Evolutionary conservation across 2,797 vertebrate species (phyloP), one percentile per base, ranked within the genome.

Genomic region (Liparis tanakae): DNA sequence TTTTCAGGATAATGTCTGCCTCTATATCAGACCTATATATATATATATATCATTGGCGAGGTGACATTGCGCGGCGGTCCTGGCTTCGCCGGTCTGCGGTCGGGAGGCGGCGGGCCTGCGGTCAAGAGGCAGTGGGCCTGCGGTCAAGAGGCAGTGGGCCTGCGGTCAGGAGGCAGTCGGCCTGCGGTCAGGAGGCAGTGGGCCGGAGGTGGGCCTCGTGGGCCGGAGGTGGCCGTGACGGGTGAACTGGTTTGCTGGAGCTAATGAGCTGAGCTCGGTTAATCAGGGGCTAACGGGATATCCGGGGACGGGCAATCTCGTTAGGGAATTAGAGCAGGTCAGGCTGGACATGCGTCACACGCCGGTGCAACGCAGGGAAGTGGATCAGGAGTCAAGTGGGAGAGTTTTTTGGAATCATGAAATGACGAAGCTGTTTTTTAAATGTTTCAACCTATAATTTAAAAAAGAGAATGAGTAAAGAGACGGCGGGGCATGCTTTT

Each of bases 201-300:
- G 53, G 36, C 36, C 0, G 36, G 22, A 36, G 41, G 60, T 34
- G 59, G 56, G 60, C 67, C 59, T 76, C 57, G 48, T 74, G 72
- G 20, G 63, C 63, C 18, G 14, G 63, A 85, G 80, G 84, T 67
- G 81, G 83, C 77, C 75, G 57, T 76, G n/a, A n/a, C n/a, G 76
- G 83, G 83, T 81, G 89, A 86, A 87, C 90, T 90, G 87, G 90
- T 93, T 92, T 91, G 87, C 87, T 63, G 67, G 86, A 84, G 85
- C 91, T 94, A 94, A 94, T 90, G 90, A 91, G 91, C 80, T 95
- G 93, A 95, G 91, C 93, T 81, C 44, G 20, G 79, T 84, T 94
- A 94, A 94, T 94, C 90, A 62, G 92, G 87, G 71, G 82, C 87
- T 93, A 91, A 92, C 89, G 87, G 91, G 94, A 95, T 94, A 88